Conservation (phyloP, 2,888 invertebrate species). For the Marasmarcha lunaedactyla region DNA sequence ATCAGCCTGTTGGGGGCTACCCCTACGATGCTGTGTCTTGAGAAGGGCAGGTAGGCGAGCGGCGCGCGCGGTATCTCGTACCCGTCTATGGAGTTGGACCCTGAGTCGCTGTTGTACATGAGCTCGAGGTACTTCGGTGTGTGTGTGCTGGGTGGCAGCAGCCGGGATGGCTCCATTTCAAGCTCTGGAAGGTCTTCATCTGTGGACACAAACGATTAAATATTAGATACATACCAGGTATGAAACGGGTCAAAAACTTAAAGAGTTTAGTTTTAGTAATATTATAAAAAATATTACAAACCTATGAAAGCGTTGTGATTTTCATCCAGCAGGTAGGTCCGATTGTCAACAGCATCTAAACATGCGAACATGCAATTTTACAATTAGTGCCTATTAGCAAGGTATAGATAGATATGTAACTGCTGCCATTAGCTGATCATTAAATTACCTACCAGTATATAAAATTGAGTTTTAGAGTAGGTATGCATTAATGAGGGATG, state of each 20-base stretch:
- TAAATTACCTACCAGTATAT: not conserved
- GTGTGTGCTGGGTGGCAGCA: slow-evolving; percentile 46
- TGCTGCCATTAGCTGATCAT: slow-evolving; percentile 4
- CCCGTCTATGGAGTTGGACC: slow-evolving; percentile 57
- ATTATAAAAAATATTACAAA: slow-evolving; percentile 28
- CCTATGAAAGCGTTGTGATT: slow-evolving; percentile 74
- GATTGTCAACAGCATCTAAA: slow-evolving; percentile 80
- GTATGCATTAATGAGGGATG: too few species aligned
- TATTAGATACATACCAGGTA: slow-evolving; percentile 1
- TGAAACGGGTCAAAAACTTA: too few species aligned
- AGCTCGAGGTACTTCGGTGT: slow-evolving; percentile 76
- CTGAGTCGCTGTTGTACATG: slow-evolving; percentile 69
- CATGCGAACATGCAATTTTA: slow-evolving; percentile 39
- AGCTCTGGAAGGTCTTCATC: slow-evolving; percentile 52
- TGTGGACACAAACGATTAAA: slow-evolving; percentile 20
- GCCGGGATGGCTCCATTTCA: slow-evolving; percentile 51
- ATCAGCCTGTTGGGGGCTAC: slow-evolving; percentile 48
- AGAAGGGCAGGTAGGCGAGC: slow-evolving; percentile 31
- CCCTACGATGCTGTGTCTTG: slow-evolving; percentile 53
- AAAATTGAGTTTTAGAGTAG: not conserved
- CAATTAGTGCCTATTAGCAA: not conserved
- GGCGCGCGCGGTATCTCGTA: slow-evolving; percentile 73
- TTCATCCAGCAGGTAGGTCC: slow-evolving; percentile 82
- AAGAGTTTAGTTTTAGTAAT: too few species aligned
- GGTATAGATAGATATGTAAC: slow-evolving; percentile 20